Evolutionary conservation across 2,888 invertebrate species (phyloP), one percentile per base, ranked within the genome.

Genomic region (Frankliniella fusca): DNA sequence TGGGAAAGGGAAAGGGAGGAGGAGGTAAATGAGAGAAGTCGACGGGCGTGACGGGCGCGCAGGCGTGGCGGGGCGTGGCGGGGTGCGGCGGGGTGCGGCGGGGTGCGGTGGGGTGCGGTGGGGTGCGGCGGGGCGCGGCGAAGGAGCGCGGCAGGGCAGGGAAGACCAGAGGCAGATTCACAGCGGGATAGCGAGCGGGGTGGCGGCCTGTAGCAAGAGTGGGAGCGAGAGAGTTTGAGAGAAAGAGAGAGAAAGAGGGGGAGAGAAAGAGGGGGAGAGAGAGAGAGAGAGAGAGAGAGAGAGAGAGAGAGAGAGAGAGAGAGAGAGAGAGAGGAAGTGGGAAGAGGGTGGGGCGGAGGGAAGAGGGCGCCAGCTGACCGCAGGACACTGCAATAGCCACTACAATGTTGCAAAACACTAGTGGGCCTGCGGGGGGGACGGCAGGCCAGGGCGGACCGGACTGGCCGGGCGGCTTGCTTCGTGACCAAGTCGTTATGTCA

Each of bases 401-500:
- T 76, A 76, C 70, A 76, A 76, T 76, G 70, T 76, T 76, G 70
- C 70, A 76, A 76, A 76, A 76, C 70, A 76, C 70, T 9, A 61
- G 61, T 20, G 61, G 18, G 20, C 7, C 10, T 11, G 61, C 61
- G 61, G 10, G 15, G 3, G 38, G 38, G 38, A 15, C 54, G 54
- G 54, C 54, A 20, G 54, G 54, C 54, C 20, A 20, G 54, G 54
- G 15, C 20, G 54, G 54, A 20, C 54, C 18, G 70, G 70, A 23
- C 70, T 23, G 23, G 11, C 23, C 70, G 23, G 9, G 65, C 65
- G 1, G 70, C 70, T 23, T 54, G 54, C 23, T 27, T 27, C 27
- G 70, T 27, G 70, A 27, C 70, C 70, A 61, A 61, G 61, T 61
- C 61, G 61, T 61, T 61, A 18, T 27, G 70, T 76, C 70, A 76